These are phyloP conservation scores for Ditula angustiorana DNA, from an alignment of 2,888 invertebrate genomes.

Conservation along the genomic window DNA sequence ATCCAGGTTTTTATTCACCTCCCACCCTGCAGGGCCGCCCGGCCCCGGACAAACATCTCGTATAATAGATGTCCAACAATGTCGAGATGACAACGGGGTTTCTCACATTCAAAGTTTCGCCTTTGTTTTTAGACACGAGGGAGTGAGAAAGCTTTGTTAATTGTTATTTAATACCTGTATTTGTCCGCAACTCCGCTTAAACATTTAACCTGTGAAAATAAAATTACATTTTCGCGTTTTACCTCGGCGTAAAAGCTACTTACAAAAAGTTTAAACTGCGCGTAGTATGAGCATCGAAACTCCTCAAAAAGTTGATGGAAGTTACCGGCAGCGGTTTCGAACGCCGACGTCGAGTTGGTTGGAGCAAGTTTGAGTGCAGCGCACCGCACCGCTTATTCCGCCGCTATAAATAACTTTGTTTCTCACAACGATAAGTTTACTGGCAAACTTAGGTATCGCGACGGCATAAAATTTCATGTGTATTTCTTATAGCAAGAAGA, in stretches of 20 bases:
- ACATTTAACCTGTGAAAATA: slow-evolving; percentile 1
- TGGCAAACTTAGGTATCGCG: slow-evolving; percentile 48
- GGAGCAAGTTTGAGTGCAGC: slow-evolving; percentile 68
- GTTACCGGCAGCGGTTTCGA: slow-evolving; percentile 71
- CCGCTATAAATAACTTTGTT: slow-evolving; percentile 75
- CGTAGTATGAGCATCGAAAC: slow-evolving; percentile 48
- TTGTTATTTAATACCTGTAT: slow-evolving; percentile 36
- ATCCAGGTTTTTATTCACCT: slow-evolving; percentile 81
- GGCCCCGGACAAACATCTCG: slow-evolving; percentile 69
- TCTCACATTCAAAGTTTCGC: slow-evolving; percentile 49
- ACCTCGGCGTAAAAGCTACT: slow-evolving; percentile 24
- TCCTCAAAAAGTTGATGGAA: slow-evolving; percentile 70
- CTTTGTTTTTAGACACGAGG: slow-evolving; percentile 43
- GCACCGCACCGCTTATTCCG: slow-evolving; percentile 58
- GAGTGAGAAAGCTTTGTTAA: slow-evolving; percentile 33
- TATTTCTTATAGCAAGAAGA: neutral
- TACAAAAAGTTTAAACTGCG: slow-evolving; percentile 30
- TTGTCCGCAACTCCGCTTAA: slow-evolving; percentile 7
- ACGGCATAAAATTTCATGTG: slow-evolving; percentile 2
- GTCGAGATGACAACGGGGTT: slow-evolving; percentile 71
- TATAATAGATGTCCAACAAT: slow-evolving; percentile 76
- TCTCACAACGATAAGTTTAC: slow-evolving; percentile 64
- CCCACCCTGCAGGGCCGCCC: slow-evolving; percentile 58
- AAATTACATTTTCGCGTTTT: neutral
- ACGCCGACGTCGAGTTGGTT: slow-evolving; percentile 60